These are phyloP conservation scores for Sciurus carolinensis DNA, from an alignment of 2,797 vertebrate genomes.

Conservation along the genomic window DNA sequence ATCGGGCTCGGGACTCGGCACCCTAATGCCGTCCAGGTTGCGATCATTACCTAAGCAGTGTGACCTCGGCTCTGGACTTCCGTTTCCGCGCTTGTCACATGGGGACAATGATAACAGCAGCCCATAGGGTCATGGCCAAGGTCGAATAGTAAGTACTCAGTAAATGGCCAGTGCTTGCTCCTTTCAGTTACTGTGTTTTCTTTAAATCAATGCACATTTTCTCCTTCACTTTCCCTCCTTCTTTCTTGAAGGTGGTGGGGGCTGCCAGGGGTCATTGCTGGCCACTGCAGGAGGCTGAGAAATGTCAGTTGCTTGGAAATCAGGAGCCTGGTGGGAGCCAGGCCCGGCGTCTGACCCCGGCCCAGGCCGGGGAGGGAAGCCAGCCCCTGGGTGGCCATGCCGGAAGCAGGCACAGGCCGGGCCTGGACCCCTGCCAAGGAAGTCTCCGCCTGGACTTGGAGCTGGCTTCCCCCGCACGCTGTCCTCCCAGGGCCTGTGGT, in stretches of 20 bases:
- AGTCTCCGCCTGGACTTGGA: not conserved
- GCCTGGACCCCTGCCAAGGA: not conserved
- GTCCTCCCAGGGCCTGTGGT: not conserved
- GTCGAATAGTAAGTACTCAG: too few relatives aligned
- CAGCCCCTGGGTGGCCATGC: not conserved
- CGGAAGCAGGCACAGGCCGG: not conserved
- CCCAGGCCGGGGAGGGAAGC: not conserved
- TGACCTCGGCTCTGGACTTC: not conserved
- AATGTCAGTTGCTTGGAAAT: not conserved
- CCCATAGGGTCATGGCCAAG: not conserved
- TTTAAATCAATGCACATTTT: not conserved
- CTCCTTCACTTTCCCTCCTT: not conserved
- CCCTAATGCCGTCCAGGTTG: not conserved
- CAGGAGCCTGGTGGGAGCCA: not conserved
- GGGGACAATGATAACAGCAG: not conserved
- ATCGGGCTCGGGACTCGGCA: not conserved
- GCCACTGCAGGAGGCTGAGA: fast-evolving
- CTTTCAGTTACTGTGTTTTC: not conserved
- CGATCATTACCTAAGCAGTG: not conserved
- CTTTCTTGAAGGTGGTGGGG: not conserved
- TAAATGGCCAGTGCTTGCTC: not conserved
- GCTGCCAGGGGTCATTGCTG: not conserved
- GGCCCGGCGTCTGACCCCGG: fast-evolving
- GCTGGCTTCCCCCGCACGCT: not conserved
- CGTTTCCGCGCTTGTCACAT: not conserved